Evolutionary conservation across 1,140 invertebrate genomes (phyloP), one percentile per base, ranked within the genome.

Genomic region (Trichonephila inaurata): DNA sequence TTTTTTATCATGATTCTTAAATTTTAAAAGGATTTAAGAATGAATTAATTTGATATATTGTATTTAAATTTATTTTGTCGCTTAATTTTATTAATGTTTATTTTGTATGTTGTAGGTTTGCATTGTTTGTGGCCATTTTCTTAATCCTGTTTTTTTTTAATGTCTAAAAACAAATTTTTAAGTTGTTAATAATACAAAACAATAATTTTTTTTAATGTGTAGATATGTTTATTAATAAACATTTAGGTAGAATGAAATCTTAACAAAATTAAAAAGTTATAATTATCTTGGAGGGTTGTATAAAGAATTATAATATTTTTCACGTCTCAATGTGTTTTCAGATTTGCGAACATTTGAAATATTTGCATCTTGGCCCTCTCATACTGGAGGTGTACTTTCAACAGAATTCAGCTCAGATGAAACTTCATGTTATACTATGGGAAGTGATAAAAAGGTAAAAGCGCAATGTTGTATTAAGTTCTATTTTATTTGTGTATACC

Each of bases 381-480:
- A 97, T 92, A 95, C 95, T 19, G 96, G 96, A 90, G 51, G 40
- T 69, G 96, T 97, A 0, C 96, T 96, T 40, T 96, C 96, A 60
- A 96, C 97, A 62, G 96, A 97, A 94, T 96, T 97, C 64, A 96
- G 96, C 60, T 96, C 96, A 72, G 96, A 97, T 95, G 97, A 96
- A 94, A 97, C 96, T 10, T 96, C 96, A 61, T 97, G 97, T 90
- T 97, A 96, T 95, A 96, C 96, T 69, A 96, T 97, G 94, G 97
- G 97, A 51, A 95, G 96, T 93, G 97, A 97, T 95, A 96, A 96
- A 10, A 97, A 96, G 95, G 96, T 96, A 94, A 83, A 10, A 51
- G 7, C 0, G 1, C 10, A 1, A 10, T 51, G 51, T 91, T 64
- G 1, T 69, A 24, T 69, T 69, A n/a, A 8, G 2, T 69, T 8